Conservation (phyloP, 2,797 vertebrate genomes). For the Pseudocheirus occidentalis region DNA sequence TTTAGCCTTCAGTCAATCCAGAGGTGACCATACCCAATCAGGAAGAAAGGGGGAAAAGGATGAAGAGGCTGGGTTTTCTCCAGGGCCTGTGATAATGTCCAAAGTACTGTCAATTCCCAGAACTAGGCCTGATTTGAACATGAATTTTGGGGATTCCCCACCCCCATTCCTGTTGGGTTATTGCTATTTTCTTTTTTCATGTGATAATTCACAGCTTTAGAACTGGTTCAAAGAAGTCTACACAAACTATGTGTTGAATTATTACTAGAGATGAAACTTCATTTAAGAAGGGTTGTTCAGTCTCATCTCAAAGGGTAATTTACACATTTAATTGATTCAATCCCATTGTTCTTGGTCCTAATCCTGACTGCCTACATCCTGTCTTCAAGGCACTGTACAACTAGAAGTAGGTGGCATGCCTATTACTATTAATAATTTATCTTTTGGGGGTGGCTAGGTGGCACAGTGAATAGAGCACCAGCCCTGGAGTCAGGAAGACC, state of each 20-base stretch:
- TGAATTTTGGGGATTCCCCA: background rate
- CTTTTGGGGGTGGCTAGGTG: too few relatives aligned
- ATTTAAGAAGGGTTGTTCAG: background rate
- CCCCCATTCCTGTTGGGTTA: background rate
- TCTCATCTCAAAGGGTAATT: background rate
- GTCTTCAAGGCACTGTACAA: background rate
- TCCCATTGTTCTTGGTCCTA: background rate
- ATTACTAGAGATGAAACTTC: slow-evolving; percentile 50
- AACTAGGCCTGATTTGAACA: background rate
- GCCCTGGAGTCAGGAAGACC: too few relatives aligned
- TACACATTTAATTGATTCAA: background rate
- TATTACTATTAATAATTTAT: background rate
- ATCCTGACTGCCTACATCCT: background rate
- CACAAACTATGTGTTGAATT: slow-evolving; percentile 40
- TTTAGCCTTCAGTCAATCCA: background rate
- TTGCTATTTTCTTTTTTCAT: background rate
- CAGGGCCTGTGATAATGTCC: background rate
- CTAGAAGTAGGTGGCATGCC: background rate
- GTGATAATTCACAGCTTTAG: background rate
- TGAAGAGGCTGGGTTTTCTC: background rate
- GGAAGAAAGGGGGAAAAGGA: background rate
- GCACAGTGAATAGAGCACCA: too few relatives aligned
- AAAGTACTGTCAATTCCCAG: background rate
- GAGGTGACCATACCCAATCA: background rate
- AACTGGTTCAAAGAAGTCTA: slow-evolving; percentile 21